Percentiles rank a stretch among this genome's conserved stretches.
These are phyloP conservation scores for Ceyx margarethae DNA, from an alignment of 2,113 vertebrate genomes.

Conservation along the genomic window DNA sequence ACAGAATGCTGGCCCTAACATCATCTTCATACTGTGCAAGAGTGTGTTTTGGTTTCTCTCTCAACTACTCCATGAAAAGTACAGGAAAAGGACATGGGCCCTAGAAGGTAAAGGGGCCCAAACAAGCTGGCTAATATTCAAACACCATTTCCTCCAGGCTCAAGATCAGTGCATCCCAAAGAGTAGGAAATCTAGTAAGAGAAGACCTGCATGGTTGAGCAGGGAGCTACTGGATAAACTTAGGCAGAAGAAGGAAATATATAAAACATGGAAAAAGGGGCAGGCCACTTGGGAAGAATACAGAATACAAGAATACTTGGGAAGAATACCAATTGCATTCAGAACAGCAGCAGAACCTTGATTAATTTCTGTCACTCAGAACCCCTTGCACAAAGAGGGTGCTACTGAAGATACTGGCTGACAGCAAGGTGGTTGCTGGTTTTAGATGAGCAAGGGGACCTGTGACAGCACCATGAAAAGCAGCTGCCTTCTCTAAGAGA, in stretches of 20 bases:
- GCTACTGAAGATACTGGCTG: not conserved
- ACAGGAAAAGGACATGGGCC: too few relatives aligned
- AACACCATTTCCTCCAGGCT: too few relatives aligned
- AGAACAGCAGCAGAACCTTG: not conserved
- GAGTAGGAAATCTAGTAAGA: too few relatives aligned
- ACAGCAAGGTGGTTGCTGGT: not conserved
- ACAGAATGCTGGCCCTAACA: not conserved
- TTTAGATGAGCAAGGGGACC: not conserved
- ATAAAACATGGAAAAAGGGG: too few relatives aligned
- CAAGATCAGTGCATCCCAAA: too few relatives aligned
- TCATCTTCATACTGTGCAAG: not conserved
- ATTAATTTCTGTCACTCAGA: constrained; percentile 9
- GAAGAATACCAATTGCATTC: not conserved
- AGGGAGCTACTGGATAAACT: too few relatives aligned
- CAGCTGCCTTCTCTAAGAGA: not conserved
- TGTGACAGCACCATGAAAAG: not conserved
- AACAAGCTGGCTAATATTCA: too few relatives aligned
- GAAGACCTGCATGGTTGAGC: too few relatives aligned
- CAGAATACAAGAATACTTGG: too few relatives aligned
- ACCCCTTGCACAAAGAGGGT: not conserved
- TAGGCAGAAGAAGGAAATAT: too few relatives aligned
- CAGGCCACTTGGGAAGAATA: too few relatives aligned
- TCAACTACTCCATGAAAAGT: not conserved
- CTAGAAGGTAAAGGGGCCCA: too few relatives aligned
- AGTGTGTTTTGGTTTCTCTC: not conserved